phyloP scores from a whole-genome alignment of 2,797 vertebrate genomes.

The Columba guinea region DNA sequence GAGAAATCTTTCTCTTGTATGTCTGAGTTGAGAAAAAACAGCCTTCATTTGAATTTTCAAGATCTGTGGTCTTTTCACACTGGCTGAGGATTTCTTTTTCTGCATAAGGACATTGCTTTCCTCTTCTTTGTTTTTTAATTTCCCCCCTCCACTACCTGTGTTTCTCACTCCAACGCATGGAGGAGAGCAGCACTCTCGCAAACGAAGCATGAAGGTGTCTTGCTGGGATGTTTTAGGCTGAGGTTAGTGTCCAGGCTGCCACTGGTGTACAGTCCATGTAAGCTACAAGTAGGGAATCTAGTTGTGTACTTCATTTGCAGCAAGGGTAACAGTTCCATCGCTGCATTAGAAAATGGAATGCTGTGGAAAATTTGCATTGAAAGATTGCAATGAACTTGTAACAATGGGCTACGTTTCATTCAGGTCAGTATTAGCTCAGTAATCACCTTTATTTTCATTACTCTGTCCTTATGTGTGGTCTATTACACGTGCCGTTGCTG shows the following conservation, averaged over 20 bases:
- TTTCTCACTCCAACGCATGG: background rate
- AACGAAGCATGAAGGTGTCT: background rate
- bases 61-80: background rate
- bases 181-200: background rate
- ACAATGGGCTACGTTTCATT: fast-evolving
- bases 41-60: background rate
- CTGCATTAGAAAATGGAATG: background rate
- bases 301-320: conserved; percentile 32
- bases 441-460: background rate
- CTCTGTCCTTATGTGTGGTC: background rate
- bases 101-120: background rate
- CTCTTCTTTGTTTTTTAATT: fast-evolving
- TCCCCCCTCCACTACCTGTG: background rate
- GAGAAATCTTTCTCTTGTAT: background rate
- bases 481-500: background rate
- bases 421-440: background rate
- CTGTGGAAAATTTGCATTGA: background rate
- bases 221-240: background rate
- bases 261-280: background rate
- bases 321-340: background rate
- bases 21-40: background rate
- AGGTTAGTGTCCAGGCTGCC: background rate
- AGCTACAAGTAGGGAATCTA: background rate
- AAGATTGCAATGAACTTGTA: background rate
- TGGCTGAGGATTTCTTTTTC: background rate